These are phyloP conservation scores for Propsilocerus akamusi DNA, from an alignment of 1,140 invertebrate genomes.

Conservation along the genomic window DNA sequence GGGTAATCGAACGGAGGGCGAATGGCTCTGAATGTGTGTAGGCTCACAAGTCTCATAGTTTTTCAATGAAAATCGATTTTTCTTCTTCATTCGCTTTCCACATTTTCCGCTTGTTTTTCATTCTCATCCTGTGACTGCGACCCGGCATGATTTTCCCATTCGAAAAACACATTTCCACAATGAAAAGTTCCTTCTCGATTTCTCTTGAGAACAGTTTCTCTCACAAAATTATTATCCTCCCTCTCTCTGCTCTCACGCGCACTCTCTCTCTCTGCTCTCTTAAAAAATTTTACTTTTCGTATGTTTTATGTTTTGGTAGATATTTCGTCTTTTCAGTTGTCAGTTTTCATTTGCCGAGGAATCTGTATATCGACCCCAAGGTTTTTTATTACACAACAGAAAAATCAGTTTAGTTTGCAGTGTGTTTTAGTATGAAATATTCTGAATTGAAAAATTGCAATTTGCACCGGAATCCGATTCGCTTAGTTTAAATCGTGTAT, in stretches of 20 bases:
- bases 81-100: background rate
- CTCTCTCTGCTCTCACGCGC: background rate
- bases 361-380: conserved; percentile 4
- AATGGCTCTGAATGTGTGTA: no score
- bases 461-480: no score
- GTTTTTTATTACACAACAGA: conserved; percentile 4
- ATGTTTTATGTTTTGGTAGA: conserved; percentile 3
- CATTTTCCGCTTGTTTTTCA: background rate
- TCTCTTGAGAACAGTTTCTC: no score
- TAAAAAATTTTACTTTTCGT: background rate
- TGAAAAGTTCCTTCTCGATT: no score
- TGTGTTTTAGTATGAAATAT: conserved; percentile 1
- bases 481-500: no score
- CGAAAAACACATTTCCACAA: no score
- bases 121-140: no score
- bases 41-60: background rate
- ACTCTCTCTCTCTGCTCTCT: background rate
- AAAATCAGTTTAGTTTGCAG: conserved; percentile 3
- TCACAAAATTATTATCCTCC: background rate
- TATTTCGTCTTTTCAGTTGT: conserved; percentile 1
- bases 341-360: conserved; percentile 4
- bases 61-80: conserved; percentile 1
- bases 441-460: conserved; percentile 3
- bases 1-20: no score
- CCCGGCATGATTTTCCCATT: no score